Evolutionary conservation across 2,888 invertebrate genomes (phyloP).

Genomic region (Digitonthophagus gazella): DNA sequence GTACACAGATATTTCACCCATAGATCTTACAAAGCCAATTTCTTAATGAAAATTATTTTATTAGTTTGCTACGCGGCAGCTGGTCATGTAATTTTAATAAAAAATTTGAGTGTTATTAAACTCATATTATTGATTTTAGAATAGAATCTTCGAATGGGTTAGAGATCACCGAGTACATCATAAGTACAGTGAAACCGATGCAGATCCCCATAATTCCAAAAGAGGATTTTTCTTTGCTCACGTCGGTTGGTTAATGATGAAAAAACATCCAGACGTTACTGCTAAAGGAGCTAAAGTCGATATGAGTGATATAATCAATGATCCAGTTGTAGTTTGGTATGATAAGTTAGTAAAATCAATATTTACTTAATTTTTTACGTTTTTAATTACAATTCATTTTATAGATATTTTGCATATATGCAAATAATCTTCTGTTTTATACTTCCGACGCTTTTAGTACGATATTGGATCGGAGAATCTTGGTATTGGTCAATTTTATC

Average conservation of each 20-base stretch:
- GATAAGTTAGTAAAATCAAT: slow-evolving; percentile 59
- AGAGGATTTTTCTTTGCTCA: slow-evolving; percentile 92
- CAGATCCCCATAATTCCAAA: slow-evolving; percentile 78
- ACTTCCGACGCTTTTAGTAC: slow-evolving; percentile 59
- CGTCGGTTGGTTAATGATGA: slow-evolving; percentile 89
- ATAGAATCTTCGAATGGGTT: slow-evolving; percentile 69
- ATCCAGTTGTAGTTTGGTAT: slow-evolving; percentile 77
- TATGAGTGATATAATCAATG: slow-evolving; percentile 73
- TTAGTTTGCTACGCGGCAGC: slow-evolving; percentile 61
- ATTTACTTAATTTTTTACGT: not conserved
- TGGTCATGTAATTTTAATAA: slow-evolving; percentile 62
- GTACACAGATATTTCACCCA: slow-evolving; percentile 59
- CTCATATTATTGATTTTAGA: slow-evolving; percentile 50
- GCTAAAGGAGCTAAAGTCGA: slow-evolving; percentile 74
- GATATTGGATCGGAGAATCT: slow-evolving; percentile 61
- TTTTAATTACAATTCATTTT: not conserved
- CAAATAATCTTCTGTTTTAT: slow-evolving; percentile 69
- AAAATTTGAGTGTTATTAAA: not conserved
- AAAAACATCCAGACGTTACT: slow-evolving; percentile 83
- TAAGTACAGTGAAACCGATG: slow-evolving; percentile 73
- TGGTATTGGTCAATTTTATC: slow-evolving; percentile 63
- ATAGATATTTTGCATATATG: slow-evolving; percentile 68
- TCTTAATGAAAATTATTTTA: slow-evolving; percentile 59
- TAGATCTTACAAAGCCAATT: slow-evolving; percentile 64
- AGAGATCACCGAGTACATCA: slow-evolving; percentile 75